Base-by-base conservation (phyloP, 1,140 invertebrate species). In the Drosophila setifemur region DNA sequence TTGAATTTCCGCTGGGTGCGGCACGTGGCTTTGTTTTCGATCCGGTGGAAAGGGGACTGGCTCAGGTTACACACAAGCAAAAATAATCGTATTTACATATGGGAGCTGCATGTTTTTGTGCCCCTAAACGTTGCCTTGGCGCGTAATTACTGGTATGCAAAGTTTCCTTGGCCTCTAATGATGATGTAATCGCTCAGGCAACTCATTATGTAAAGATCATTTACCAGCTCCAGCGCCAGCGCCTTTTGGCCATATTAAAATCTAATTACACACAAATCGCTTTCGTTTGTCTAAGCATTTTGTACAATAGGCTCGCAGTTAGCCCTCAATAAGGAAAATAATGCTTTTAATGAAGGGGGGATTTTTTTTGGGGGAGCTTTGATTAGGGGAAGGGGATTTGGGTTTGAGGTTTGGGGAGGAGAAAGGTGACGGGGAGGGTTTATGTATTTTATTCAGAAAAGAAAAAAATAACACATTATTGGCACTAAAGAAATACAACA, bases 1-100 rank as follows among this genome's bases (percentile, higher is more conserved):
- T 83, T 40, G 14, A 74, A 61, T 83, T 83, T 79, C 79, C 79
- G 64, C 25, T 74, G 70, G 54, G 74, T 35, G 66, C 70, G 79
- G 79, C 79, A 83, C 79, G 79, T 85, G 77, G 64, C 54, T 55
- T 50, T 58, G 49, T 47, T 67, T 23, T 14, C 7, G 29, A 29
- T 35, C 7, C 29, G 42, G n/a, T n/a, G n/a, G 47, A 69, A 28
- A 43, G 63, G 72, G 48, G 78, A 31, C 40, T 39, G 68, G 25
- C 78, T 77, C 76, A 42, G 16, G 25, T 85, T 85, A 85, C 79
- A 74, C 47, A 47, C 44, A 35, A 33, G 31, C 11, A 33, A 12
- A 14, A 25, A 25, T 11, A 53, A n/a, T n/a, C n/a, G n/a, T n/a
- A n/a, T n/a, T n/a, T n/a, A 33, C 42, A 69, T 31, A 55, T 69